Evolutionary conservation across 1,140 invertebrate genomes (phyloP).

Genomic region (Eupristina koningsbergeri): DNA sequence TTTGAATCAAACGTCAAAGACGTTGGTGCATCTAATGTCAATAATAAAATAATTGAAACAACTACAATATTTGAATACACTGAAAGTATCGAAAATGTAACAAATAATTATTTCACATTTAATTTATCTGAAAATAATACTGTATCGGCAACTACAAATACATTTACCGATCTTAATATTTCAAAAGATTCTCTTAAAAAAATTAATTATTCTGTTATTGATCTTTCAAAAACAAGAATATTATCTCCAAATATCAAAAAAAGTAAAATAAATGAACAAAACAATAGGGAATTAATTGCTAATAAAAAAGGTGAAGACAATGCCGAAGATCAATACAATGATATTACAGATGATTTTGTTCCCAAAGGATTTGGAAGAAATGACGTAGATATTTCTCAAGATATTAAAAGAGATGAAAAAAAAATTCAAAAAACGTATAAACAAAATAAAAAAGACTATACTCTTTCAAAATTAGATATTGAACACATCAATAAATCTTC

Average conservation of each 20-base stretch:
- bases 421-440: slow-evolving; percentile 47
- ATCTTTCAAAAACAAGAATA: neutral
- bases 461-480: slow-evolving; percentile 6
- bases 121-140: neutral
- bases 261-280: neutral
- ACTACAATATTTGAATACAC: neutral
- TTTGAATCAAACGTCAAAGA: slow-evolving; percentile 66
- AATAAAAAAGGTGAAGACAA: slow-evolving; percentile 61
- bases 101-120: slow-evolving; percentile 15
- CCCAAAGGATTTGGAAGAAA: slow-evolving; percentile 55
- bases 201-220: neutral
- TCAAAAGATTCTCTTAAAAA: neutral
- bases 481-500: slow-evolving; percentile 9
- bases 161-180: neutral
- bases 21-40: slow-evolving; percentile 54
- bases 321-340: slow-evolving; percentile 69
- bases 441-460: slow-evolving; percentile 27
- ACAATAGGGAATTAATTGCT: neutral
- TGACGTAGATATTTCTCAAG: slow-evolving; percentile 45
- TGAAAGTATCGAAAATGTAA: neutral
- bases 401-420: slow-evolving; percentile 49
- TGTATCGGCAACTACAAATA: neutral
- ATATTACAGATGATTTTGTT: slow-evolving; percentile 65
- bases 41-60: slow-evolving; percentile 23
- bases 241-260: neutral